A percentile compares a stretch with the other conserved stretches of the same genome.
Conservation (phyloP, 2,797 vertebrate genomes). For the Orientallactaga sibirica region DNA sequence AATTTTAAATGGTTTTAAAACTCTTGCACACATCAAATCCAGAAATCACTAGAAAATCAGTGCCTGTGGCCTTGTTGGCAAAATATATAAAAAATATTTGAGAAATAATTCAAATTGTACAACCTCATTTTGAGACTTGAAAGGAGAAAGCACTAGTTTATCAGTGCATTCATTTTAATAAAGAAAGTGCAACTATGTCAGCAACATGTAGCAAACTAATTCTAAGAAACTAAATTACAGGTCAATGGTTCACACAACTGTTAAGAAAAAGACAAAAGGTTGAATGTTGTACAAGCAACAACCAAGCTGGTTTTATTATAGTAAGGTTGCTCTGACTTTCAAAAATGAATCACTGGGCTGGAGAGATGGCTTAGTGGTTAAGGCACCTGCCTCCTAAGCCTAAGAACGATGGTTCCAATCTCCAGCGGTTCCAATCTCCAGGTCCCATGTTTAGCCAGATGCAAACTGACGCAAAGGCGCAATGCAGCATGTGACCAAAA, state of each 20-base stretch:
- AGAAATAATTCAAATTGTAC: constrained; percentile 1
- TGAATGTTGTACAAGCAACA: not conserved
- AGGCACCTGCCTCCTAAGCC: too few species aligned
- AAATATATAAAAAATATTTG: not conserved
- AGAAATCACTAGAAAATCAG: constrained; percentile 23
- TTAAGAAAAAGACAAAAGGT: not conserved
- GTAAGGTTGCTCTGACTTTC: not conserved
- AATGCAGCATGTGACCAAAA: too few species aligned
- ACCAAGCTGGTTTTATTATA: not conserved
- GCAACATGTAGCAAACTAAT: not conserved
- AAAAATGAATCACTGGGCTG: not conserved
- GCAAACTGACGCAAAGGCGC: too few species aligned
- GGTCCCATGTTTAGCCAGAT: too few species aligned
- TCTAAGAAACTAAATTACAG: not conserved
- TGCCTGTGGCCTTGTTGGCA: not conserved
- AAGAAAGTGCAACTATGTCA: not conserved
- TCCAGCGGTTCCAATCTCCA: too few species aligned
- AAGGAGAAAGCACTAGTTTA: not conserved
- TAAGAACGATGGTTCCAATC: too few species aligned
- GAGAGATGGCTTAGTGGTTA: too few species aligned
- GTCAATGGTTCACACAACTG: not conserved
- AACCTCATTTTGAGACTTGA: not conserved
- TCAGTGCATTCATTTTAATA: not conserved
- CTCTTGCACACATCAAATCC: not conserved
- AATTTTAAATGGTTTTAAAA: not conserved